A percentile compares a stretch with the other conserved stretches of the same genome.
phyloP scores from a whole-genome alignment of 2,113 vertebrate species.

The Lasiurus cinereus region DNA sequence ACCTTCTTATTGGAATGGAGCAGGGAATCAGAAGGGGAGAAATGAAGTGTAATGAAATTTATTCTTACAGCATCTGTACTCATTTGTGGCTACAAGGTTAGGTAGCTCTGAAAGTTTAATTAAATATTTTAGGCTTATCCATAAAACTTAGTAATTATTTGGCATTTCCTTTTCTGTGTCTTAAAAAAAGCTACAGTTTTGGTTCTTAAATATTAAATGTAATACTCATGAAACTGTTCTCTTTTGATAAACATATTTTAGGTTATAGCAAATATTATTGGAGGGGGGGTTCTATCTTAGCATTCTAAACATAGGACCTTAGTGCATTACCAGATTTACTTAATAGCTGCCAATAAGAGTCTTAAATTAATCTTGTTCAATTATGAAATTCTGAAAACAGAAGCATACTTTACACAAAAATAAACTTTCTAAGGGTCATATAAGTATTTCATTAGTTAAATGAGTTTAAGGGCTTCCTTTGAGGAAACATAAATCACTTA shows the following conservation, averaged over 20 bases:
- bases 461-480: constrained; percentile 54
- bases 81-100: not conserved
- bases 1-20: not conserved
- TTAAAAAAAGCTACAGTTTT: not conserved
- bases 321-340: not conserved
- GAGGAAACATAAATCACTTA: constrained; percentile 67
- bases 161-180: not conserved
- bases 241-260: constrained; percentile 46
- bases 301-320: constrained; percentile 41
- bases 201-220: not conserved
- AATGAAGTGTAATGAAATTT: not conserved
- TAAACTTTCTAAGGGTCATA: constrained; percentile 46
- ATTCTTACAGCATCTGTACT: not conserved
- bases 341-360: constrained; percentile 23
- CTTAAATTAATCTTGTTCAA: constrained; percentile 57
- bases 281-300: not conserved
- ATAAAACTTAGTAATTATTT: constrained; percentile 50
- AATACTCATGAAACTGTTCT: constrained; percentile 37
- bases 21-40: not conserved
- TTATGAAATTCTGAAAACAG: constrained; percentile 60
- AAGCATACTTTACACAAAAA: constrained; percentile 43
- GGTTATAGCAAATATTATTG: constrained; percentile 10
- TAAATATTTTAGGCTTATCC: constrained; percentile 27
- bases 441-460: constrained; percentile 63
- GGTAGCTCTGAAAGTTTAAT: constrained; percentile 41